A percentile compares a stretch with the other conserved stretches of the same genome.
Evolutionary conservation across 1,140 invertebrate species (phyloP).

Genomic region (Dinothrombium tinctorium): DNA sequence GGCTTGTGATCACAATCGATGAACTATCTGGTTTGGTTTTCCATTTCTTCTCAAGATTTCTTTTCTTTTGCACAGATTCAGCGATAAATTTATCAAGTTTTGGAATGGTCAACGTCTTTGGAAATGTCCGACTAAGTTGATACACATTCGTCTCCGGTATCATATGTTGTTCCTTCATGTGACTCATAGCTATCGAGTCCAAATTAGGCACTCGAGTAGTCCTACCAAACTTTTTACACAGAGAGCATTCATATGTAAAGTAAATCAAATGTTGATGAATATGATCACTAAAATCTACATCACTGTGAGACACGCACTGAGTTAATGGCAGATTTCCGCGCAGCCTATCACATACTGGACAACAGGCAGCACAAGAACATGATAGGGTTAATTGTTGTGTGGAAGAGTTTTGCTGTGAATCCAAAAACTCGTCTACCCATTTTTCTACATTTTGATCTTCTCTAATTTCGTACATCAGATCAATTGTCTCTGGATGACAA

Average conservation of each 20-base stretch:
- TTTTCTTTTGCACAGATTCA: background rate
- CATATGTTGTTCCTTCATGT: slow-evolving; percentile 1
- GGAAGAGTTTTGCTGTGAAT: background rate
- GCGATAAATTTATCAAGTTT: slow-evolving; percentile 1
- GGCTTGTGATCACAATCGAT: no score
- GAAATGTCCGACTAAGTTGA: background rate
- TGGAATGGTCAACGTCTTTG: slow-evolving; percentile 1
- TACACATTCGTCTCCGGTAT: background rate
- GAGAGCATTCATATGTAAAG: slow-evolving; percentile 3
- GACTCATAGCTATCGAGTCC: slow-evolving; percentile 1
- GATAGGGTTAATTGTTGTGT: background rate
- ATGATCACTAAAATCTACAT: slow-evolving; percentile 1
- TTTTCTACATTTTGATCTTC: slow-evolving; percentile 5
- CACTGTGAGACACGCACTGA: slow-evolving; percentile 1
- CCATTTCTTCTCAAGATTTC: slow-evolving; percentile 4
- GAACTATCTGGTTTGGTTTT: no score
- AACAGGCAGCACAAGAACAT: slow-evolving; percentile 2
- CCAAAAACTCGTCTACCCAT: slow-evolving; percentile 7
- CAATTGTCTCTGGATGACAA: background rate
- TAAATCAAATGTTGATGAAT: slow-evolving; percentile 5
- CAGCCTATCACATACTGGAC: slow-evolving; percentile 1
- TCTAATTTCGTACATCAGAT: slow-evolving; percentile 3
- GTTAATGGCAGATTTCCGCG: background rate
- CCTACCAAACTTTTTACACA: slow-evolving; percentile 1
- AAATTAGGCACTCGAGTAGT: slow-evolving; percentile 1